Percentiles rank a stretch among this genome's conserved stretches.
Conservation (phyloP, 2,888 invertebrate species). For the Sinohyriopsis cumingii region DNA sequence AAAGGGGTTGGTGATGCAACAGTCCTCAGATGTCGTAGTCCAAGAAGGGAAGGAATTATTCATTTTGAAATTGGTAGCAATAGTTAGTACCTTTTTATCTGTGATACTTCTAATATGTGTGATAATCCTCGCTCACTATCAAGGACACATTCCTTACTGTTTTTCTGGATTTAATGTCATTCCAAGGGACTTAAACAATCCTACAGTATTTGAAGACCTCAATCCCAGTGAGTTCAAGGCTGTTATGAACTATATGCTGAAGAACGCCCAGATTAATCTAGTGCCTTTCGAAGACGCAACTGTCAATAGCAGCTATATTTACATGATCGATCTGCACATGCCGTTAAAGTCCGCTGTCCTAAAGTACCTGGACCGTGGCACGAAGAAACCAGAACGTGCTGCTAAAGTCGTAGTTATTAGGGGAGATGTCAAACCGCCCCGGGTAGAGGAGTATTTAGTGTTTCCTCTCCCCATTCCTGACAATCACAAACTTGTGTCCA, state of each 20-base stretch:
- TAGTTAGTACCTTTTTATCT: conserved; percentile 24
- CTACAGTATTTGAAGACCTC: conserved; percentile 57
- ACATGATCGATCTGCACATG: conserved; percentile 55
- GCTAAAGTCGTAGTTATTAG: conserved; percentile 58
- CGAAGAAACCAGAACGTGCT: conserved; percentile 49
- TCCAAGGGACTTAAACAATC: conserved; percentile 42
- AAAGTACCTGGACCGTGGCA: conserved; percentile 45
- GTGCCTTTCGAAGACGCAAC: conserved; percentile 40
- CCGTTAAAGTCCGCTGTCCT: conserved; percentile 54
- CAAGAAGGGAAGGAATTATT: conserved; percentile 4
- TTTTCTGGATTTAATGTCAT: conserved; percentile 30
- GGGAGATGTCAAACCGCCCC: conserved; percentile 53
- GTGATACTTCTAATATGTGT: conserved; percentile 36
- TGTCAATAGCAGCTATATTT: conserved; percentile 57
- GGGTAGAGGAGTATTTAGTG: conserved; percentile 63
- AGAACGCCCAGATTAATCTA: conserved; percentile 39
- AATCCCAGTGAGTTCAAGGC: conserved; percentile 47
- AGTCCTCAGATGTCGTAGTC: neutral
- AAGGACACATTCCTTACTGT: conserved; percentile 42
- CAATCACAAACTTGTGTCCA: conserved; percentile 45
- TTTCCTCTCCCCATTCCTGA: conserved; percentile 54
- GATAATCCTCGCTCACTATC: conserved; percentile 31
- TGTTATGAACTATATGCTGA: conserved; percentile 51
- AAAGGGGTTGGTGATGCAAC: neutral
- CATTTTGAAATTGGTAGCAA: conserved; percentile 19